Evolutionary conservation across 2,888 invertebrate species (phyloP), one percentile per base, ranked within the genome.

Genomic region (Plebejus argus): DNA sequence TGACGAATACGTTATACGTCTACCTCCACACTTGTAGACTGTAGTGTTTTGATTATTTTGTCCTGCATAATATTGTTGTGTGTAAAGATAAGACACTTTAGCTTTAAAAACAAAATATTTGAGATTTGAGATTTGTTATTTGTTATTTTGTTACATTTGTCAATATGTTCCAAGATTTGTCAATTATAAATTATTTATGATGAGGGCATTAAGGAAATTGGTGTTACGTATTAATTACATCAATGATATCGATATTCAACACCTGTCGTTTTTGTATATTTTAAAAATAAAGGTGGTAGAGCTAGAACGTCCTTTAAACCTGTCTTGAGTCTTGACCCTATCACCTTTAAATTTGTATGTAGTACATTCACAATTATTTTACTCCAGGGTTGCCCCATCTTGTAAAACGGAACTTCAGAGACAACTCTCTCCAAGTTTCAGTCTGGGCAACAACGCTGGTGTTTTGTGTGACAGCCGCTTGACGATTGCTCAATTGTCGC

Each of bases 181-280:
- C 8, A 66, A 66, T 66, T 66, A 66, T 66, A 66, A 66, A 66
- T 66, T 33, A 66, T 66, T 66, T 18, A 66, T 33, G 66, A 28
- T 66, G 61, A 15, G 15, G 15, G 15, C 28, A 66, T 66, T 66
- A 18, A 66, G 33, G 66, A 33, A 66, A 66, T 66, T 7, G 28
- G 28, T 66, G 66, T 66, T 18, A n/a, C n/a, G n/a, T n/a, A 66
- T 66, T 66, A 66, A 66, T 66, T 66, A 66, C 15, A 28, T 66
- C 5, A 28, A 28, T 4, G 15, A 66, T 66, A 66, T 66, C 15
- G 66, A 66, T 28, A 66, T 4, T 66, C 28, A 66, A 18, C 66
- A 66, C 28, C 18, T 66, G 66, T 66, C 33, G 28, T 33, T 33
- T 66, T 33, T 66, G 18, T 33, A 18, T 18, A 28, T 66, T 66